phyloP scores from a whole-genome alignment of 2,888 invertebrate genomes.

The Drosophila longiperda region DNA sequence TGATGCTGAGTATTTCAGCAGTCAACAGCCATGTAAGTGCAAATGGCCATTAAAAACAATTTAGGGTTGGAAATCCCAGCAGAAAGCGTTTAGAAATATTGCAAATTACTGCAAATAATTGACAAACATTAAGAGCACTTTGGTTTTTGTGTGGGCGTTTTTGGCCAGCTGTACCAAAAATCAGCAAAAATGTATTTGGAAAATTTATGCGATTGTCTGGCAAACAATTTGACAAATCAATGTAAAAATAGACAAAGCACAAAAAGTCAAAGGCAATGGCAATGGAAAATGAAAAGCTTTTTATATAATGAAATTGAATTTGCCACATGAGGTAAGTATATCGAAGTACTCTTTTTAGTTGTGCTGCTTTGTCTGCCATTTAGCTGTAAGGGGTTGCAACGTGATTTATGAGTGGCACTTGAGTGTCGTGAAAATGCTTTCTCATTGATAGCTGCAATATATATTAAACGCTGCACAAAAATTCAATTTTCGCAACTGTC shows the following conservation, averaged over 20 bases:
- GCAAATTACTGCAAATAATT: slow-evolving; percentile 82
- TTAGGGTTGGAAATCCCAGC: slow-evolving; percentile 53
- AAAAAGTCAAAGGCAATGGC: slow-evolving; percentile 28
- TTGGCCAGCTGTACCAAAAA: slow-evolving; percentile 43
- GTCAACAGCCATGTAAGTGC: slow-evolving; percentile 68
- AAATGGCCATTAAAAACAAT: slow-evolving; percentile 80
- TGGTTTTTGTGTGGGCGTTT: slow-evolving; percentile 1
- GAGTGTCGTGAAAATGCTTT: slow-evolving; percentile 63
- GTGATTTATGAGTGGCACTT: slow-evolving; percentile 73
- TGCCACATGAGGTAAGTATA: slow-evolving; percentile 39
- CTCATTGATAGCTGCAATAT: slow-evolving; percentile 66
- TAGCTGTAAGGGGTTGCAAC: slow-evolving; percentile 53
- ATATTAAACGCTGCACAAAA: slow-evolving; percentile 65
- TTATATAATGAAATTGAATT: slow-evolving; percentile 75
- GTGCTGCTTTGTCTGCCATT: slow-evolving; percentile 1
- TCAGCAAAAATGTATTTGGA: slow-evolving; percentile 13
- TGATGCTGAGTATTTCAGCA: slow-evolving; percentile 26
- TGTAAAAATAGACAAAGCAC: slow-evolving; percentile 26
- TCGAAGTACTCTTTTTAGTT: slow-evolving; percentile 10
- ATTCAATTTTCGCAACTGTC: slow-evolving; percentile 77
- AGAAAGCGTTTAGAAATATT: slow-evolving; percentile 74
- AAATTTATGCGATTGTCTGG: slow-evolving; percentile 54
- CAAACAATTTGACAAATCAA: slow-evolving; percentile 54
- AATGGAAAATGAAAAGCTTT: slow-evolving; percentile 61
- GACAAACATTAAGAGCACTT: slow-evolving; percentile 70